These are phyloP conservation scores for Pterocles burchelli DNA, from an alignment of 2,113 vertebrate genomes.

Conservation along the genomic window DNA sequence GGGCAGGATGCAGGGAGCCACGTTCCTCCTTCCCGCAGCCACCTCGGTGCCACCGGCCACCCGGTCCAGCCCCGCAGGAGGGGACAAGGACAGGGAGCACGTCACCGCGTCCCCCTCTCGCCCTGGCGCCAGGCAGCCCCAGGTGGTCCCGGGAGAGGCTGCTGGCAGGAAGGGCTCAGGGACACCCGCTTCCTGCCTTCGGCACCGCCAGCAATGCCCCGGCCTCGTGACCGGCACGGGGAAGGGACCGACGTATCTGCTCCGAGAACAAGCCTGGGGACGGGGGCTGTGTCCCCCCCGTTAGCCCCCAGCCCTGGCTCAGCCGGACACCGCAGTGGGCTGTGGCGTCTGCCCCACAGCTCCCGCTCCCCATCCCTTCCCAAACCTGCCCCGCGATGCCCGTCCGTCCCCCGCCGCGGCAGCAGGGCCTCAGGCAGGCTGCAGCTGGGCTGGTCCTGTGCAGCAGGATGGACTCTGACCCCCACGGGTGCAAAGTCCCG, in stretches of 20 bases:
- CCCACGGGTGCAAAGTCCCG: background rate
- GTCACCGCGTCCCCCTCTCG: background rate
- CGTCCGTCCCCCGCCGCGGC: rapidly evolving
- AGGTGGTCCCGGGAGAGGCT: background rate
- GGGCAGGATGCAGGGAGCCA: background rate
- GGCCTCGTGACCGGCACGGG: background rate
- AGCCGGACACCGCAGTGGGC: rapidly evolving
- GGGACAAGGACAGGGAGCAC: background rate
- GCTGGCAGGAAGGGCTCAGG: background rate
- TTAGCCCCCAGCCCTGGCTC: background rate
- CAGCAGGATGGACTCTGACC: background rate
- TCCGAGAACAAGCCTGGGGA: rapidly evolving
- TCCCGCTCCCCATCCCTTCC: background rate
- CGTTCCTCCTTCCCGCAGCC: background rate
- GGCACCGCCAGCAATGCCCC: background rate
- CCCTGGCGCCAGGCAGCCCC: constrained; percentile 17
- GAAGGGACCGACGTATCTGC: background rate
- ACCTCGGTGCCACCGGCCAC: background rate
- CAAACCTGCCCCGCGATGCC: background rate
- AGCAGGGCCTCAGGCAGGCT: background rate
- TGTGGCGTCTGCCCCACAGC: background rate
- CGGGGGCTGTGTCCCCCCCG: rapidly evolving
- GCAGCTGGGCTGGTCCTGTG: rapidly evolving
- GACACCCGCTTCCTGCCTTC: constrained; percentile 7
- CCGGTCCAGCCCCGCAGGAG: rapidly evolving